Evolutionary conservation across 2,888 invertebrate species (phyloP), one percentile per base, ranked within the genome.

Genomic region (Myathropa florea): DNA sequence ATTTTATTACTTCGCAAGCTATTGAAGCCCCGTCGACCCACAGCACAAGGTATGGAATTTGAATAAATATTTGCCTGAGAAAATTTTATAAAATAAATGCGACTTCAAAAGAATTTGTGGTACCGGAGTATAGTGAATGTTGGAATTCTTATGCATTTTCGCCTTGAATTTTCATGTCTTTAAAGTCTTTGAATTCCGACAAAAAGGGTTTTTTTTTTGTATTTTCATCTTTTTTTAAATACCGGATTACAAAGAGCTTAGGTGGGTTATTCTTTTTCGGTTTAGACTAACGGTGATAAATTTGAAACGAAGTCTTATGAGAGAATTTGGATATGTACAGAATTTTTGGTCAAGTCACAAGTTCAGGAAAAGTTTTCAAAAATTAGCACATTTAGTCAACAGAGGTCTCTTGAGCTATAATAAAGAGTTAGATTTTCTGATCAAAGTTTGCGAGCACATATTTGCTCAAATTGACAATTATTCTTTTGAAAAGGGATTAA

Each of bases 11-110:
- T 65, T 61, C 23, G n/a, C 21, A 68, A 18, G 21, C 57, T 24
- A 26, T 33, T 46, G 46, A 46, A 18, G 46, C 46, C 46, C 46
- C 46, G 26, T 23, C 39, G 12, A 55, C 24, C 26, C 14, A 21
- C 24, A 14, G 23, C 26, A 28, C 26, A 30, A 76, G 76, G 76
- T 76, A 76, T 36, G 76, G 23, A 75, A 72, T 72, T 72, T 60
- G 36, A 60, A 39, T 39, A 59, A 71, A 36, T 26, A 55, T 23
- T 70, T 72, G 14, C 57, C 57, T 26, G 57, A 57, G 46, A 46
- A 46, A 57, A 57, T 57, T 57, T 57, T 57, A 24, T 24, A 57
- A 57, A 57, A 57, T 57, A 24, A 23, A 26, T 24, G 57, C 23
- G 24, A 57, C 57, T 57, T 57, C 57, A 57, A 57, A 57, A 57